Conservation (phyloP, 2,797 vertebrate genomes). For the Gymnothorax reevesii region DNA sequence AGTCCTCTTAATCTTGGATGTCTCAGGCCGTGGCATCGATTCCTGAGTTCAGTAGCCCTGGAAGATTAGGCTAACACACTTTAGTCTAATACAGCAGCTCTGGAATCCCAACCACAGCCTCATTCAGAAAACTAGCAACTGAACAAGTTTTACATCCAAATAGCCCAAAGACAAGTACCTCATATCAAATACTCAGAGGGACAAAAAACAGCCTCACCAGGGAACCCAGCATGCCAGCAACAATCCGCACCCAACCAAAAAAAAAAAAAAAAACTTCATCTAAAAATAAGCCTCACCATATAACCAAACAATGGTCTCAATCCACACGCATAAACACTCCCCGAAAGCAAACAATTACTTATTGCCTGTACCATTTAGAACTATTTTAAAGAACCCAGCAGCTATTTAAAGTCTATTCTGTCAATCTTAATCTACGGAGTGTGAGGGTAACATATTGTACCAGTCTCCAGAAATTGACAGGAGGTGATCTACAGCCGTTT, state of each 20-base stretch:
- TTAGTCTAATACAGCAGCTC: neutral
- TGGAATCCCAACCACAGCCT: neutral
- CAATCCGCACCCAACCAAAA: neutral
- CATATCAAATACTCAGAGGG: neutral
- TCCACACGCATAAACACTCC: neutral
- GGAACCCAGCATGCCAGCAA: neutral
- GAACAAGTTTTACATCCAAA: neutral
- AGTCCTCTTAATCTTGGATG: conserved; percentile 1
- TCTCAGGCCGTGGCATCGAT: conserved; percentile 2
- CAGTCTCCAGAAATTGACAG: neutral
- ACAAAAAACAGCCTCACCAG: neutral
- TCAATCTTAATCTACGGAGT: neutral
- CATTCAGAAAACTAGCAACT: neutral
- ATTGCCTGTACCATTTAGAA: neutral
- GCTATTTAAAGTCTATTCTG: neutral
- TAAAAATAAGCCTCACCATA: neutral
- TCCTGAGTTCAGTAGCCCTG: neutral
- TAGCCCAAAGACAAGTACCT: neutral
- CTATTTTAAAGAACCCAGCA: neutral
- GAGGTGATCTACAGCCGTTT: neutral
- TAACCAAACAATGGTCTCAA: neutral
- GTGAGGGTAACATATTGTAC: neutral
- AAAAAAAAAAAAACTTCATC: neutral
- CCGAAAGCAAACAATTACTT: neutral
- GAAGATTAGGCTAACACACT: neutral